Conservation (phyloP, 2,113 vertebrate species). For the Apistogramma diplotaenia region DNA sequence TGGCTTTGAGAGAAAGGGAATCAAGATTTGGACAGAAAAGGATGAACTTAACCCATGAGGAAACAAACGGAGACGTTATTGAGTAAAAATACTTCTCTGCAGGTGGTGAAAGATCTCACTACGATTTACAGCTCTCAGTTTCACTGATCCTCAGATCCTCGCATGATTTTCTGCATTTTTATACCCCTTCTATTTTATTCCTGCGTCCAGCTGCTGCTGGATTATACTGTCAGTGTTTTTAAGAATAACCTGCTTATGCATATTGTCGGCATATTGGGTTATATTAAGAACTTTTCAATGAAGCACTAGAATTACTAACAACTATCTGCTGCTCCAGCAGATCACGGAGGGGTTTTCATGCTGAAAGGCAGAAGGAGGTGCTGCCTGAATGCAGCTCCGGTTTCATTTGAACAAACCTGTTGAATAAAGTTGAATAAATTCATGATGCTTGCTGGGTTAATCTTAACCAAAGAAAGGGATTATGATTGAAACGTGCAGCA, state of each 20-base stretch:
- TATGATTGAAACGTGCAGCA: no score
- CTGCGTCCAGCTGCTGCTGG: neutral
- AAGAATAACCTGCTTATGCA: neutral
- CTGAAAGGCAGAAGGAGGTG: neutral
- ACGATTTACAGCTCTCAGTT: neutral
- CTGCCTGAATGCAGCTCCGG: neutral
- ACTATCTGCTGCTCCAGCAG: neutral
- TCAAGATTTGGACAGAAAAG: neutral
- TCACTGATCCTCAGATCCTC: neutral
- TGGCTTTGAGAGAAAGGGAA: neutral
- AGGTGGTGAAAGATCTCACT: neutral
- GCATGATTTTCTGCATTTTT: neutral
- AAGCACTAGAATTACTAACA: neutral
- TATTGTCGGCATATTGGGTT: neutral
- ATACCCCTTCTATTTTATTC: no score
- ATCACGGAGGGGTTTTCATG: neutral
- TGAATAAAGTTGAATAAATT: neutral
- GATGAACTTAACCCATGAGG: neutral
- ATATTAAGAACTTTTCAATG: neutral
- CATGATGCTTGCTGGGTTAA: accelerated
- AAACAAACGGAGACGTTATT: neutral
- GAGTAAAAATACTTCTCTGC: neutral
- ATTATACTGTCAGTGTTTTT: neutral
- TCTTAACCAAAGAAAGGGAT: neutral
- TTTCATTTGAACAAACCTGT: no score